A percentile compares a stretch with the other conserved stretches of the same genome.
phyloP scores from a whole-genome alignment of 1,140 invertebrate genomes.

The Tetramorium simillimum region DNA sequence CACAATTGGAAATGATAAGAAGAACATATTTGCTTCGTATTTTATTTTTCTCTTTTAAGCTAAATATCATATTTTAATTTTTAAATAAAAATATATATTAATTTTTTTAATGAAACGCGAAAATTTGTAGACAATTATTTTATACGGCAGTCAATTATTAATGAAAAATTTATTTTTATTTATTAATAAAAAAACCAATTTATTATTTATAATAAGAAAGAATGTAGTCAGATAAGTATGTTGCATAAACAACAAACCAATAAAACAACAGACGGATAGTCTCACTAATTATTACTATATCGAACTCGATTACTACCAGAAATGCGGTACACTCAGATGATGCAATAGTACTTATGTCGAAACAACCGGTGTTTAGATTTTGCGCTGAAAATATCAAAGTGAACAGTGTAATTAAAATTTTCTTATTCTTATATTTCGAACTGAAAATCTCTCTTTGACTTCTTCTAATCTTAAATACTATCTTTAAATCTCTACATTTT shows the following conservation, averaged over 20 bases:
- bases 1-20: no score
- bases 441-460: background rate
- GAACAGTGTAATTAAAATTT: background rate
- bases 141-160: background rate
- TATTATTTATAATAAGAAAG: background rate
- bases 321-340: background rate
- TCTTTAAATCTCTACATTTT: background rate
- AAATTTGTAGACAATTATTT: background rate
- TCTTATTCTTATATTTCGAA: background rate
- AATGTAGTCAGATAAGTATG: background rate
- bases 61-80: background rate
- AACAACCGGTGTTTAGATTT: background rate
- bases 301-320: background rate
- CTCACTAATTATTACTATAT: background rate
- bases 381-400: background rate
- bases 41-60: background rate
- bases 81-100: background rate
- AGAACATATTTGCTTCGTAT: background rate
- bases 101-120: background rate
- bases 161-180: no score
- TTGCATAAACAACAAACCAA: slow-evolving; percentile 11
- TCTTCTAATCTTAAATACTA: background rate
- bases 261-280: slow-evolving; percentile 5
- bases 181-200: background rate
- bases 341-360: slow-evolving; percentile 1